Conservation (phyloP, 2,888 invertebrate species). For the Electrophaes corylata region DNA sequence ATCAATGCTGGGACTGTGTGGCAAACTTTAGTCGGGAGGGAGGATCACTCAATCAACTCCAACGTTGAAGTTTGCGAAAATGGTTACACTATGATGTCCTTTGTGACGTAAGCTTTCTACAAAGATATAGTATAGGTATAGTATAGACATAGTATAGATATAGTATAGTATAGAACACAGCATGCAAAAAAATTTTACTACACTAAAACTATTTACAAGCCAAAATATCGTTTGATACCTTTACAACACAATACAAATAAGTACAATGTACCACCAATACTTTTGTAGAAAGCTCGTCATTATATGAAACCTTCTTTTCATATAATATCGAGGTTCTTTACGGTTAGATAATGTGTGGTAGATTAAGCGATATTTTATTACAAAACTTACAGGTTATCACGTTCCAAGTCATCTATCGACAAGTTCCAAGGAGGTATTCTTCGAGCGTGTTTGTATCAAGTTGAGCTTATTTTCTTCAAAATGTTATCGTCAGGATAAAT, state of each 20-base stretch:
- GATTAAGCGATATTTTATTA: background rate
- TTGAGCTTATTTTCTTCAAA: slow-evolving; percentile 53
- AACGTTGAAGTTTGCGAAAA: slow-evolving; percentile 22
- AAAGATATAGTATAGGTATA: no score
- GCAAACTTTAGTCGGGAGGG: slow-evolving; percentile 27
- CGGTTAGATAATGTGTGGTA: background rate
- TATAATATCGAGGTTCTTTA: background rate
- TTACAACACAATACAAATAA: no score
- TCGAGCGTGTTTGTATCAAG: slow-evolving; percentile 52
- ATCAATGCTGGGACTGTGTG: slow-evolving; percentile 13
- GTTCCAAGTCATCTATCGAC: slow-evolving; percentile 14
- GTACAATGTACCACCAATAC: no score
- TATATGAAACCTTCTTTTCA: background rate
- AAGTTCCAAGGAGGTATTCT: slow-evolving; percentile 12
- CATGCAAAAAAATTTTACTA: no score
- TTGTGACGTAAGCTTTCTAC: no score
- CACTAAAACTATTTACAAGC: no score
- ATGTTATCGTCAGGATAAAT: slow-evolving; percentile 34
- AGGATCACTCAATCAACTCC: slow-evolving; percentile 32
- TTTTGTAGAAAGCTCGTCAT: no score
- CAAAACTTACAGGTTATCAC: slow-evolving; percentile 9
- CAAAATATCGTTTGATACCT: no score
- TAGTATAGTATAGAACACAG: no score
- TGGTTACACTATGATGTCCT: slow-evolving; percentile 19
- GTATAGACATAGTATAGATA: no score